Conservation (phyloP, 1,140 invertebrate genomes). For the Penaeus japonicus region DNA sequence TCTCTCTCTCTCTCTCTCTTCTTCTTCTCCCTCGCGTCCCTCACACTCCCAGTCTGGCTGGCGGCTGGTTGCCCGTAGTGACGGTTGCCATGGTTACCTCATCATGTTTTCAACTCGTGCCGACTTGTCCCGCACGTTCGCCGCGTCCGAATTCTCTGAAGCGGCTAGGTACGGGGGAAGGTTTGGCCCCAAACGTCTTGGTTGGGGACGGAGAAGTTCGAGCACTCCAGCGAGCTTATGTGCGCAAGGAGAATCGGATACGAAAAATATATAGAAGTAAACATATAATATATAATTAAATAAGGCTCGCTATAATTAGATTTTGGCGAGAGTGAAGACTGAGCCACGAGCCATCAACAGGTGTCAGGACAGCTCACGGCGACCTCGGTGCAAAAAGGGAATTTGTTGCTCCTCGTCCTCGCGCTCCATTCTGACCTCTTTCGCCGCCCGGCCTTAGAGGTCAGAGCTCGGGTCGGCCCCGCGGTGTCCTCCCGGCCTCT, state of each 20-base stretch:
- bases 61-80: conserved; percentile 17
- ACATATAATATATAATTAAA: not conserved
- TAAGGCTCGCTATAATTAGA: not conserved
- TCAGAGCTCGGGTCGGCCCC: not conserved
- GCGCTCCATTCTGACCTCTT: conserved; percentile 15
- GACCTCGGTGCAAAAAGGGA: not conserved
- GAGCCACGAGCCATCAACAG: conserved; percentile 11
- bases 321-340: not conserved
- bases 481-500: no score
- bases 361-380: conserved; percentile 16
- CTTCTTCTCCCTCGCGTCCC: not conserved
- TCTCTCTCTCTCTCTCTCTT: not conserved
- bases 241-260: not conserved
- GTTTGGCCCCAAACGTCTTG: not conserved
- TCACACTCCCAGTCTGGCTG: not conserved
- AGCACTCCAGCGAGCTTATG: not conserved
- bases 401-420: not conserved
- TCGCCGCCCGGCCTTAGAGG: not conserved
- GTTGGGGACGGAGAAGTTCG: no score
- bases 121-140: conserved; percentile 23
- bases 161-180: not conserved
- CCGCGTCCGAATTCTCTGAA: not conserved
- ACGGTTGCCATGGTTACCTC: conserved; percentile 42
- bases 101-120: conserved; percentile 43
- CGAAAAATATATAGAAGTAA: not conserved